These are phyloP conservation scores for Trachythela sp. DNA, from an alignment of 64 coral and sea anemone genomes.

Conservation along the genomic window DNA sequence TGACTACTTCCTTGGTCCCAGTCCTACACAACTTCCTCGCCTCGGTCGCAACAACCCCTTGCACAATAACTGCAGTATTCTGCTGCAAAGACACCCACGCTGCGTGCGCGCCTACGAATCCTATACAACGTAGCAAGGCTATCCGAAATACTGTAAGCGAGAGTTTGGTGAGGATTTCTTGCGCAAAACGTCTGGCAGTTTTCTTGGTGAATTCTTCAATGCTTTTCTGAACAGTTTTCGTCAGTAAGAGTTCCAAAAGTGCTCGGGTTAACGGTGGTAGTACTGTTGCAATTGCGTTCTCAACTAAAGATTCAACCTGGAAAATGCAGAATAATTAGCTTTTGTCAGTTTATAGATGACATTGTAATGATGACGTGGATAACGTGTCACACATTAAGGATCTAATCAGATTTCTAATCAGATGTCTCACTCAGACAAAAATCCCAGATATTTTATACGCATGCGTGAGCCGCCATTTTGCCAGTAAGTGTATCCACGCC, in stretches of 20 bases:
- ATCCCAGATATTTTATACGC: too few species aligned
- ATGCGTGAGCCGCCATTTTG: too few species aligned
- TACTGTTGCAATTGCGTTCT: background rate
- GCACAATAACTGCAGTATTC: background rate
- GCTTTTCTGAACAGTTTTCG: background rate
- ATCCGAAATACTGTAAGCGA: background rate
- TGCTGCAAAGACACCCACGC: background rate
- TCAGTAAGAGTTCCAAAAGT: background rate
- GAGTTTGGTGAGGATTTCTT: background rate
- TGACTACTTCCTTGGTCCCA: background rate
- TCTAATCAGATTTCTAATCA: too few species aligned
- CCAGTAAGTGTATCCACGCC: too few species aligned
- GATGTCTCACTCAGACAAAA: too few species aligned
- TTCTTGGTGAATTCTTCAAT: background rate
- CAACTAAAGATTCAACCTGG: background rate
- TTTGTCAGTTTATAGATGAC: too few species aligned
- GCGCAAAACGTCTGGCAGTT: background rate
- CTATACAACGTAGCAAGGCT: background rate
- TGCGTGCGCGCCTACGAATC: background rate
- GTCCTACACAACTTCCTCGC: background rate
- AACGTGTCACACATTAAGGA: too few species aligned
- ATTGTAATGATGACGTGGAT: too few species aligned
- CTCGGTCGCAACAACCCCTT: background rate
- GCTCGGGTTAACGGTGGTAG: background rate
- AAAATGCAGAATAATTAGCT: background rate